Percentiles rank a stretch among this genome's conserved stretches.
Evolutionary conservation across 2,113 vertebrate species (phyloP).

Genomic region (Actenoides lindsayi): DNA sequence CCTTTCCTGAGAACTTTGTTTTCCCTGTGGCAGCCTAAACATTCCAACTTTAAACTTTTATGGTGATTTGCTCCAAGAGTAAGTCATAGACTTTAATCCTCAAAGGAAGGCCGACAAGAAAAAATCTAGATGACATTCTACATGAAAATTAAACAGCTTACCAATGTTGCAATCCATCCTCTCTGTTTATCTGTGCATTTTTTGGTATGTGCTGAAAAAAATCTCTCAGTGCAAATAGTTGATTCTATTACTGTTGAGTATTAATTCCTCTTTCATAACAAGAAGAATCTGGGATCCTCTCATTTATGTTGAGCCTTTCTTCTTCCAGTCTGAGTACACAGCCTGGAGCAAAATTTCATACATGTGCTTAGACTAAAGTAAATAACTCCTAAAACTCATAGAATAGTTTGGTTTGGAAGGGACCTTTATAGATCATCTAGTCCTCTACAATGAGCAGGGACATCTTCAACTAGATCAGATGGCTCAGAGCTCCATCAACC

Average conservation of each 20-base stretch:
- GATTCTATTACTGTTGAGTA: background rate
- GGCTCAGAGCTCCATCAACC: background rate
- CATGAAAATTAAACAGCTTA: background rate
- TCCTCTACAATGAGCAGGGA: background rate
- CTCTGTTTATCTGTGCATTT: background rate
- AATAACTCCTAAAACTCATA: background rate
- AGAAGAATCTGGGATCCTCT: background rate
- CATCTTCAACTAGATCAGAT: background rate
- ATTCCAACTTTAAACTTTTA: background rate
- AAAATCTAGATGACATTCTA: background rate
- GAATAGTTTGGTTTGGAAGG: background rate
- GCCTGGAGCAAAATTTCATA: background rate
- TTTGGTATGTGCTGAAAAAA: background rate
- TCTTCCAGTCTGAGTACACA: background rate
- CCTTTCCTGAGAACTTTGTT: background rate
- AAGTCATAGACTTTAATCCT: background rate
- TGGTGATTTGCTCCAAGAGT: background rate
- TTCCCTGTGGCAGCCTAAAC: background rate
- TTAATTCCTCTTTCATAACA: background rate
- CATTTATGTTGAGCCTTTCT: background rate
- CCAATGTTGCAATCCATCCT: background rate
- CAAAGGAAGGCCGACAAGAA: background rate
- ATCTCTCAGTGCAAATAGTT: background rate
- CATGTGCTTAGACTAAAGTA: background rate
- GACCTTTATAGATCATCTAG: background rate